A percentile compares a stretch with the other conserved stretches of the same genome.
Evolutionary conservation across 2,113 vertebrate species (phyloP).

Genomic region (Theristicus caerulescens): DNA sequence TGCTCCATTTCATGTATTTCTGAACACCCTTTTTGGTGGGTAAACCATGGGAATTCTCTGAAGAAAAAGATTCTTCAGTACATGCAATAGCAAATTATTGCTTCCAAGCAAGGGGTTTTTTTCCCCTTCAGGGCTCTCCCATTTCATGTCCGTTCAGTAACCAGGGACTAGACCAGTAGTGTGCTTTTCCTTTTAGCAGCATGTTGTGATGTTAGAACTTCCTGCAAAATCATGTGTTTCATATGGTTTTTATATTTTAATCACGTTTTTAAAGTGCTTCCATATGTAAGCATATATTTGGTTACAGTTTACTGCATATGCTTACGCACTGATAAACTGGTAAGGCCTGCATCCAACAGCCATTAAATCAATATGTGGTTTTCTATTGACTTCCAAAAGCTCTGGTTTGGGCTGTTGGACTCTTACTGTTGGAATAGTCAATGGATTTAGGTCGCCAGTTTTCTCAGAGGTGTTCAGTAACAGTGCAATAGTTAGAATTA

Average conservation of each 20-base stretch:
- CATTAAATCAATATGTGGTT: not conserved
- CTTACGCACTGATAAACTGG: not conserved
- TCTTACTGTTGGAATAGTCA: not conserved
- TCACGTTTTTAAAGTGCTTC: constrained; percentile 17
- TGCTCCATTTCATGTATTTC: not conserved
- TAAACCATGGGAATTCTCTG: not conserved
- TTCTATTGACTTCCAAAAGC: not conserved
- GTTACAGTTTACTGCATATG: not conserved
- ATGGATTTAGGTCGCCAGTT: not conserved
- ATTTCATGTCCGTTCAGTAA: not conserved
- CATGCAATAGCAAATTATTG: not conserved
- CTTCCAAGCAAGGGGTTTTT: not conserved
- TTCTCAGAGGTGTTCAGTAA: not conserved
- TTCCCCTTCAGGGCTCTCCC: not conserved
- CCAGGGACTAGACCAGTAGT: not conserved
- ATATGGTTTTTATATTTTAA: constrained; percentile 32
- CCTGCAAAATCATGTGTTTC: constrained; percentile 42
- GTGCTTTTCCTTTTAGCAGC: constrained; percentile 35
- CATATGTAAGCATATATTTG: constrained; percentile 29
- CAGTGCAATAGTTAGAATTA: not conserved
- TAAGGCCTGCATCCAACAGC: not conserved
- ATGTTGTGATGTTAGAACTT: constrained; percentile 36
- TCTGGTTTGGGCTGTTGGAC: not conserved
- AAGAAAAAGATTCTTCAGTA: not conserved
- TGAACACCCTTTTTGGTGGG: not conserved